These are phyloP conservation scores for Drosophila subquinaria DNA, from an alignment of 2,888 invertebrate species.

Conservation along the genomic window DNA sequence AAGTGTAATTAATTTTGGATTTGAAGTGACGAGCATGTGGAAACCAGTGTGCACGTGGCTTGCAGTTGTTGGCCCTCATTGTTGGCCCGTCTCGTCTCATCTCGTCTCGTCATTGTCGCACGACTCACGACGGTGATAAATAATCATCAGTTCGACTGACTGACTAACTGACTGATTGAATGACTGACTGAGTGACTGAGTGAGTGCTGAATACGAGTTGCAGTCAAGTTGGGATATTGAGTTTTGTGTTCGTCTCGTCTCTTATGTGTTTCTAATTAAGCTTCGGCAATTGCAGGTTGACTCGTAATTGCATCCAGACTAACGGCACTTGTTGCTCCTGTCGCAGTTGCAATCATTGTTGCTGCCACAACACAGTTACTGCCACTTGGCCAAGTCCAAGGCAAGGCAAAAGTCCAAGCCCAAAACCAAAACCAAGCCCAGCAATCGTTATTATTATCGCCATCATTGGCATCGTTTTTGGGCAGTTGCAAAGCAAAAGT, in stretches of 20 bases:
- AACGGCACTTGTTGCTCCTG: conserved; percentile 70
- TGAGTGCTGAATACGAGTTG: conserved; percentile 21
- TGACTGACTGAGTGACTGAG: conserved; percentile 20
- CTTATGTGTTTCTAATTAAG: conserved; percentile 72
- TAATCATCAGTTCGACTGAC: conserved; percentile 69
- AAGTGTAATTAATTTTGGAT: not conserved
- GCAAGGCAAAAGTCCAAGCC: not conserved
- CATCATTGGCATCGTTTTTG: conserved; percentile 63
- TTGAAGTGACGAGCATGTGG: not conserved
- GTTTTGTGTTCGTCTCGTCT: conserved; percentile 16
- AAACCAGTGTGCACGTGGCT: conserved; percentile 34
- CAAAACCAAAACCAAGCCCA: conserved; percentile 31
- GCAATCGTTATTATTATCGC: conserved; percentile 75
- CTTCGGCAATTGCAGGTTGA: conserved; percentile 65
- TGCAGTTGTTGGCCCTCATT: conserved; percentile 28
- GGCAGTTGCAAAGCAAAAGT: conserved; percentile 34
- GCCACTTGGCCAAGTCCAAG: conserved; percentile 19
- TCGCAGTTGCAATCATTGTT: conserved; percentile 27
- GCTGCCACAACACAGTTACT: conserved; percentile 11
- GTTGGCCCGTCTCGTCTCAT: conserved; percentile 56
- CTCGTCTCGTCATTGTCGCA: conserved; percentile 78
- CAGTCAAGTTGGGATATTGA: conserved; percentile 17
- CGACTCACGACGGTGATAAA: conserved; percentile 82
- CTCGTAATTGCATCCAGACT: conserved; percentile 76
- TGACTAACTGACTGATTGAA: conserved; percentile 21